Percentiles rank a stretch among this genome's conserved stretches.
These are phyloP conservation scores for Rhizomys pruinosus DNA, from an alignment of 2,113 vertebrate species.

Conservation along the genomic window DNA sequence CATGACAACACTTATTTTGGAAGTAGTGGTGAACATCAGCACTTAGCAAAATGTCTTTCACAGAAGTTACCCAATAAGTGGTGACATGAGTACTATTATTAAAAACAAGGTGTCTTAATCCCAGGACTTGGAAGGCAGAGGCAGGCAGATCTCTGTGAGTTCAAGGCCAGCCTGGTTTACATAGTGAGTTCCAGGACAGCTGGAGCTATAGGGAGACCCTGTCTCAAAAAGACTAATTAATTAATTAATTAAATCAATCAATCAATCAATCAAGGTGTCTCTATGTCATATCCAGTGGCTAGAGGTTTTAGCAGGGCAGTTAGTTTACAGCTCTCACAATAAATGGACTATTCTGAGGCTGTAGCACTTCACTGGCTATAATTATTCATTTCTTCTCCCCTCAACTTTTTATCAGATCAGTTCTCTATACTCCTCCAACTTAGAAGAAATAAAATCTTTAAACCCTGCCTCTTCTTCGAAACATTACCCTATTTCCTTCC, in stretches of 20 bases:
- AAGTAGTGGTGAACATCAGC: background rate
- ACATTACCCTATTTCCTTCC: background rate
- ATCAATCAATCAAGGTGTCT: no score
- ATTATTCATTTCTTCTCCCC: constrained; percentile 7
- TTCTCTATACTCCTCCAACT: background rate
- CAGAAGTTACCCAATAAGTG: constrained; percentile 4
- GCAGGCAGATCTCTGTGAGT: no score
- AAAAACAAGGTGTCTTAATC: constrained; percentile 20
- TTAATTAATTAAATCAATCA: no score
- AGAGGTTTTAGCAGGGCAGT: background rate
- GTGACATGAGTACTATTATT: background rate
- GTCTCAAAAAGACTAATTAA: no score
- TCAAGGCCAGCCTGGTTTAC: no score
- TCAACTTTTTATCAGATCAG: constrained; percentile 24
- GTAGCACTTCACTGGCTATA: background rate
- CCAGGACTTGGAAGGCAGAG: no score
- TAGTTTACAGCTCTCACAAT: background rate
- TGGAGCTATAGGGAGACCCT: no score
- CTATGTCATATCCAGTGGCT: background rate
- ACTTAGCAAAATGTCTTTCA: constrained; percentile 7
- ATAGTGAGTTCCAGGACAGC: no score
- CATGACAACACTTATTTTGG: constrained; percentile 3
- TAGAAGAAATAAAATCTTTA: constrained; percentile 42
- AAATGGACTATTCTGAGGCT: background rate
- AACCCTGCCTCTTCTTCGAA: constrained; percentile 54